phyloP scores from a whole-genome alignment of 1,140 invertebrate species.

The Hylaeus anthracinus region DNA sequence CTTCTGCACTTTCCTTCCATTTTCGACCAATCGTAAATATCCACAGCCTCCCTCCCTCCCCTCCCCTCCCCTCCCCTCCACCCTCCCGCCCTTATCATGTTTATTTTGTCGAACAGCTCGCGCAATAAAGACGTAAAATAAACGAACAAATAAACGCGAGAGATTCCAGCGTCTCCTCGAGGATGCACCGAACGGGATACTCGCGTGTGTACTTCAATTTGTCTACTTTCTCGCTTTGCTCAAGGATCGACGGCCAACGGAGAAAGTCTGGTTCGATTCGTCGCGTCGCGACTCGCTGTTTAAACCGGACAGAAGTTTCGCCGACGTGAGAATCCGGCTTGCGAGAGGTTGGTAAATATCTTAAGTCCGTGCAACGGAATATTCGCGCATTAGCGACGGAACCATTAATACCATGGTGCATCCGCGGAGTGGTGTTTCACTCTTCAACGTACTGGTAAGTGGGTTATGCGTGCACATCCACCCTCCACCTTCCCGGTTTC shows the following conservation, averaged over 20 bases:
- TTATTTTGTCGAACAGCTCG: too few relatives aligned
- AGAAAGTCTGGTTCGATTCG: background rate
- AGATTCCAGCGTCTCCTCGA: background rate
- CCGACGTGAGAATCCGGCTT: conserved; percentile 32
- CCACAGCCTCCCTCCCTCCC: too few relatives aligned
- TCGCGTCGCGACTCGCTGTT: too few relatives aligned
- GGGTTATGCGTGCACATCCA: conserved; percentile 15
- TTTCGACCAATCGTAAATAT: too few relatives aligned
- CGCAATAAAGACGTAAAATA: too few relatives aligned
- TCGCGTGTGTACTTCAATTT: conserved; percentile 24
- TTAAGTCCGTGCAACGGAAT: conserved; percentile 31
- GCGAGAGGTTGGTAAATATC: conserved; percentile 45
- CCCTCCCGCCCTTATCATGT: too few relatives aligned
- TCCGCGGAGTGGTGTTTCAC: conserved; percentile 32
- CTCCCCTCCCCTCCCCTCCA: too few relatives aligned
- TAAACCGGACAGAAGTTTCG: conserved; percentile 6
- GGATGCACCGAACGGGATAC: background rate
- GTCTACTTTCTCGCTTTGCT: conserved; percentile 12
- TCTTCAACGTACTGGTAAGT: conserved; percentile 29
- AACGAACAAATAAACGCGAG: too few relatives aligned
- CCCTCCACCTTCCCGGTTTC: background rate
- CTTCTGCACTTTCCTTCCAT: too few relatives aligned
- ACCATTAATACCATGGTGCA: conserved; percentile 32
- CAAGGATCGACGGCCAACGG: background rate
- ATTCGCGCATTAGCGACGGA: conserved; percentile 46